Evolutionary conservation across 2,888 invertebrate genomes (phyloP).

Genomic region (Listrodromus nycthemerus): DNA sequence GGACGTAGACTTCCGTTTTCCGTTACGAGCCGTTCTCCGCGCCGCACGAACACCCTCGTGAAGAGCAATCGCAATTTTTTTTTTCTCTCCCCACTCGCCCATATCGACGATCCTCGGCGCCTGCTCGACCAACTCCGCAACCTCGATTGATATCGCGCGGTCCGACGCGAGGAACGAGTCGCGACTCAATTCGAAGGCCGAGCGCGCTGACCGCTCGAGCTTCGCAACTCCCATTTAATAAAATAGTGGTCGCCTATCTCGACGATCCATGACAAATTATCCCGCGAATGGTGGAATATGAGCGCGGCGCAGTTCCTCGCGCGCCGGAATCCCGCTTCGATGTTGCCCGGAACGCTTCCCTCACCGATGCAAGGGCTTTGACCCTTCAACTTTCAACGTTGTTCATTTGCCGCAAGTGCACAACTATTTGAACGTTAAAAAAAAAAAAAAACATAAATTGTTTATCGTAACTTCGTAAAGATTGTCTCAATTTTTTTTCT

Average conservation of each 20-base stretch:
- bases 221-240: conserved; percentile 43
- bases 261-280: conserved; percentile 58
- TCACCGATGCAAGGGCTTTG: too few species aligned
- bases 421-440: not conserved
- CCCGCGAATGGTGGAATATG: conserved; percentile 49
- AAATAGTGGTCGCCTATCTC: conserved; percentile 5
- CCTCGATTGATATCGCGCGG: conserved; percentile 51
- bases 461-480: too few species aligned
- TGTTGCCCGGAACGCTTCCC: too few species aligned
- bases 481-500: too few species aligned
- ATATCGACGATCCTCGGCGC: not conserved
- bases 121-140: not conserved
- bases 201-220: not conserved
- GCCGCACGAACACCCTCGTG: conserved; percentile 42
- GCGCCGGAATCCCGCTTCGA: not conserved
- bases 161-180: conserved; percentile 34
- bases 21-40: conserved; percentile 17
- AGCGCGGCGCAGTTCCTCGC: not conserved
- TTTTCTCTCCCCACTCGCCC: conserved; percentile 12
- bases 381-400: too few species aligned
- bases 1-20: conserved; percentile 8
- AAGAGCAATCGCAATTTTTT: conserved; percentile 55
- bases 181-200: conserved; percentile 48
- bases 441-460: too few species aligned
- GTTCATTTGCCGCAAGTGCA: too few species aligned